Percentiles rank a stretch among this genome's conserved stretches.
Conservation (phyloP, 2,113 vertebrate species). For the Genyomyrus donnyi region DNA sequence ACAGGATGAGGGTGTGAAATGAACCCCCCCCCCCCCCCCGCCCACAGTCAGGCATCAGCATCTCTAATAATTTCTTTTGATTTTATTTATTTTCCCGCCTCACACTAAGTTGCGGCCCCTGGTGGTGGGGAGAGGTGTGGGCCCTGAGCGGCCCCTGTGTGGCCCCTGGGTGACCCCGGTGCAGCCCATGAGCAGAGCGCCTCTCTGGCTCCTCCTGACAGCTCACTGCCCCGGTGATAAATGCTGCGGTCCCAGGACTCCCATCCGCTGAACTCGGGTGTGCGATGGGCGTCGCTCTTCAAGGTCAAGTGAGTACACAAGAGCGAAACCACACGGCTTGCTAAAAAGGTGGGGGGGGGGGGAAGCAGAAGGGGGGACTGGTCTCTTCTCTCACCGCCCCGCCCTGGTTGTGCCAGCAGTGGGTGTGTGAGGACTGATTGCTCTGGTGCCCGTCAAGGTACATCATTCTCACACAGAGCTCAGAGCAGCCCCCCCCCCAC, state of each 20-base stretch:
- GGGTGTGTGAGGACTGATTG: not conserved
- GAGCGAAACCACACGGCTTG: slow-evolving; percentile 47
- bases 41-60: not conserved
- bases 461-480: not conserved
- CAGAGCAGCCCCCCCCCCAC: not conserved
- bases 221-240: slow-evolving; percentile 72
- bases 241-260: slow-evolving; percentile 69
- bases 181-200: slow-evolving; percentile 63
- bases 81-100: not conserved
- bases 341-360: slow-evolving; percentile 15
- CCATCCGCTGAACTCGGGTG: slow-evolving; percentile 61
- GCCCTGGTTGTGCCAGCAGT: not conserved
- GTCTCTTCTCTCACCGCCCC: not conserved
- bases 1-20: not conserved
- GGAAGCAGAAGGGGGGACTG: not conserved
- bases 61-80: not conserved
- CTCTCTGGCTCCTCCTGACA: slow-evolving; percentile 67
- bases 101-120: slow-evolving; percentile 39
- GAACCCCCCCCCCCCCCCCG: no score
- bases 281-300: slow-evolving; percentile 53
- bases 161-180: slow-evolving; percentile 51
- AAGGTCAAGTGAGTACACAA: slow-evolving; percentile 59
- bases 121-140: slow-evolving; percentile 52
- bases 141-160: slow-evolving; percentile 49
- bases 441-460: not conserved